phyloP scores from a whole-genome alignment of 1,140 invertebrate species.

The Akabosia matsudoensis region DNA sequence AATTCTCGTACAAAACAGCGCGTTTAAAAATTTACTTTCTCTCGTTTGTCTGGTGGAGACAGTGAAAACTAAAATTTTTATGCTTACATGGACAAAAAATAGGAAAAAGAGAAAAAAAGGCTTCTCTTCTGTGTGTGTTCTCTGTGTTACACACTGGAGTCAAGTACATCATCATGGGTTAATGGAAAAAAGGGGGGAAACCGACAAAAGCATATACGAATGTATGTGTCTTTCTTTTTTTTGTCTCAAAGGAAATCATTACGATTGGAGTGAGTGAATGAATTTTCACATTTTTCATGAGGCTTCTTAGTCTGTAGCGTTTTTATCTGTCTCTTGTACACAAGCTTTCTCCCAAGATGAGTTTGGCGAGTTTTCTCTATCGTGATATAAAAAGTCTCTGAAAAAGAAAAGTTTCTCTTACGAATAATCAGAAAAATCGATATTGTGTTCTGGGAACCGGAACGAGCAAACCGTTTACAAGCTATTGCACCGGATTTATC shows the following conservation, averaged over 20 bases:
- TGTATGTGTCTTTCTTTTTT: not conserved
- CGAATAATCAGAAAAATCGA: conserved; percentile 14
- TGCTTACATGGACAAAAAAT: conserved; percentile 4
- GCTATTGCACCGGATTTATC: conserved; percentile 45
- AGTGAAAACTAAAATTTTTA: conserved; percentile 15
- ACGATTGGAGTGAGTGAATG: conserved; percentile 45
- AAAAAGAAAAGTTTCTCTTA: too few relatives aligned
- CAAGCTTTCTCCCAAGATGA: not conserved
- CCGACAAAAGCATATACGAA: not conserved
- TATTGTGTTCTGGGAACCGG: not conserved
- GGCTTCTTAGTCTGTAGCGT: conserved; percentile 36
- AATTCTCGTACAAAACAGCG: not conserved
- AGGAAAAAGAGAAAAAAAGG: not conserved
- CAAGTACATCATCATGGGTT: not conserved
- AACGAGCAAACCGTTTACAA: not conserved
- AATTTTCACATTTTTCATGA: conserved; percentile 45
- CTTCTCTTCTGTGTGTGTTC: not conserved
- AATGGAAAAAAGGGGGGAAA: conserved; percentile 22
- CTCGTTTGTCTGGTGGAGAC: not conserved
- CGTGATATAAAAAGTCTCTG: not conserved
- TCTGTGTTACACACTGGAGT: not conserved
- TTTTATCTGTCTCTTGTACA: not conserved
- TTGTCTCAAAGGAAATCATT: conserved; percentile 47
- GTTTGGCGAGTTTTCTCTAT: conserved; percentile 15
- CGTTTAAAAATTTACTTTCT: conserved; percentile 6